Evolutionary conservation across 2,888 invertebrate genomes (phyloP), one percentile per base, ranked within the genome.

Genomic region (Yponomeuta cagnagella): DNA sequence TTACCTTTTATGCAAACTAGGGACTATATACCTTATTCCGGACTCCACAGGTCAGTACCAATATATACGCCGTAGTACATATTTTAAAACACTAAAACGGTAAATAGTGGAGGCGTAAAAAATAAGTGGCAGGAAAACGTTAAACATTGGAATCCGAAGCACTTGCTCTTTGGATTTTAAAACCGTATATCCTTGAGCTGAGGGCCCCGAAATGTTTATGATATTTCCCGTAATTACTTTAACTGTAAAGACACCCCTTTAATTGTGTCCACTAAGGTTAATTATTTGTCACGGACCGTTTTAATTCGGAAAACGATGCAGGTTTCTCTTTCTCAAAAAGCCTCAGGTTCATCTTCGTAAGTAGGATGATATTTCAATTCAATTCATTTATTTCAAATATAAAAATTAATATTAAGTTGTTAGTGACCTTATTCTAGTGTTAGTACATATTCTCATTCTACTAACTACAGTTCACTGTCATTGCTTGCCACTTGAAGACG

Each of bases 141-240:
- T 80, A 80, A 81, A 82, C 80, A 77, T 73, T 75, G 75, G 76
- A 77, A 82, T 81, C 77, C 77, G 80, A 76, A 77, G 75, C 76
- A 73, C 73, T 74, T 74, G 73, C 74, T 70, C 72, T 73, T 72
- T n/a, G 78, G 79, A 80, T 78, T 80, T 80, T 80, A 78, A 82
- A 82, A 79, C 79, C 48, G 76, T 74, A 76, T 82, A 86, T 83
- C 86, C 83, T 87, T 82, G 81, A 74, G 75, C 72, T 73, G 75
- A 68, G 58, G 12, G 48, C 37, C 31, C 76, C 72, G 76, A 82
- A 80, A 85, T 81, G 82, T 84, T 87, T 86, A 85, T 86, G 85
- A 88, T 86, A 86, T 88, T 86, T 88, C 86, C 88, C 85, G 85
- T 83, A 85, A 87, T 90, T 89, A 90, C 79, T 75, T 77, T 86